Evolutionary conservation across 2,113 vertebrate genomes (phyloP), one percentile per base, ranked within the genome.

Genomic region (Condylura cristata): DNA sequence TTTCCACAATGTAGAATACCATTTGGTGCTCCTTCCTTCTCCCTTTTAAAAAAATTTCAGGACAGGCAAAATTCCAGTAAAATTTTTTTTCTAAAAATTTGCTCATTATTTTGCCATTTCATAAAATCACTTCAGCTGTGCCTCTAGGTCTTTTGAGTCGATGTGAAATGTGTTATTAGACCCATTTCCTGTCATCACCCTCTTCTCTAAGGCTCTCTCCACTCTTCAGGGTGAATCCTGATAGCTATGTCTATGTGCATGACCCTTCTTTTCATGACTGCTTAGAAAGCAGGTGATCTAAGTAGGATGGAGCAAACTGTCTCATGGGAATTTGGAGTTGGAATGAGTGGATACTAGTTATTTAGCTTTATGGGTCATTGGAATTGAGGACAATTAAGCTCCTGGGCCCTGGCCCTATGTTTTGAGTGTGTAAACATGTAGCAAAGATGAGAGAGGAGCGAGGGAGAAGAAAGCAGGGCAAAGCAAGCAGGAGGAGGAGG

Each of bases 341-440:
- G 60, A 81, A 84, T 46, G 46, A 83, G 80, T 75, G 83, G 70
- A 68, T 72, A 22, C 30, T 41, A 72, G 51, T 74, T 53, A 75
- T 58, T 81, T 61, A 80, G 76, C 89, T 90, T 81, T 91, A 65
- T 75, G 70, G 46, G 24, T 72, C 44, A 70, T 75, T 80, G 84
- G 79, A 86, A 81, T 26, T 0, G n/a, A 84, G 24, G 63, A 79
- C 41, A 81, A 37, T 90, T 86, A 86, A 86, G 44, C 56, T 85
- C 56, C 46, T 39, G 41, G 70, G 39, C 17, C 20, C 8, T 61
- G 68, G 30, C 39, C 22, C 32, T 22, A 37, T 48, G 48, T 75
- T 75, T 81, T 92, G 41, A 32, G 22, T 14, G 44, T 44, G 16
- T 41, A 74, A 89, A 79, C 34, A 75, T 20, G 56, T 82, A 89